phyloP scores from a whole-genome alignment of 2,888 invertebrate genomes.

The Drosophila subsilvestris region DNA sequence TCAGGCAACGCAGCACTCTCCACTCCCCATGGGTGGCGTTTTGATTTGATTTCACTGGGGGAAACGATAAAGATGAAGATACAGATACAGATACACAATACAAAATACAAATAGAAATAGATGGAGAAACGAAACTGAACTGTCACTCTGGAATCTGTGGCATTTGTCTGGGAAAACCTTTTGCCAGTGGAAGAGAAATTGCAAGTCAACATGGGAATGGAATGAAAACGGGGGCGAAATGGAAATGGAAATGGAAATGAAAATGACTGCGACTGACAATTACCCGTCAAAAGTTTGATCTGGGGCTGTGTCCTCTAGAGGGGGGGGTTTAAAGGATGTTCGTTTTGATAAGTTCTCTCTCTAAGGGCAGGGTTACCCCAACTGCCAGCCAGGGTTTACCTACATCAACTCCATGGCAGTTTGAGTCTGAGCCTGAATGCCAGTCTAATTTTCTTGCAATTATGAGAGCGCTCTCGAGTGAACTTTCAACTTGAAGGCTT shows the following conservation, averaged over 20 bases:
- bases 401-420: neutral
- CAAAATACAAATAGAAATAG: too few relatives aligned
- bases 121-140: conserved; percentile 50
- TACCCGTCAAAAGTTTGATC: conserved; percentile 72
- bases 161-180: conserved; percentile 57
- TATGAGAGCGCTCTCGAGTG: conserved; percentile 39
- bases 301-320: conserved; percentile 42
- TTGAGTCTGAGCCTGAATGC: neutral
- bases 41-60: conserved; percentile 56
- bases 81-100: neutral
- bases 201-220: conserved; percentile 73
- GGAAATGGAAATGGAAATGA: conserved; percentile 35
- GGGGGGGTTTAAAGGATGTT: neutral
- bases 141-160: conserved; percentile 74
- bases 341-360: conserved; percentile 4
- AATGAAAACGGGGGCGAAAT: conserved; percentile 35
- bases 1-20: neutral
- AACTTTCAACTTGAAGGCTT: conserved; percentile 43
- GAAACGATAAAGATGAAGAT: neutral
- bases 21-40: conserved; percentile 49
- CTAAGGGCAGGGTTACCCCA: conserved; percentile 13
- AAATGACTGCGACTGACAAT: conserved; percentile 69
- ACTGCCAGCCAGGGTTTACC: conserved; percentile 4
- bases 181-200: conserved; percentile 57
- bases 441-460: conserved; percentile 56